Conservation (phyloP, 2,888 invertebrate genomes). For the Temnothorax ravouxi region DNA sequence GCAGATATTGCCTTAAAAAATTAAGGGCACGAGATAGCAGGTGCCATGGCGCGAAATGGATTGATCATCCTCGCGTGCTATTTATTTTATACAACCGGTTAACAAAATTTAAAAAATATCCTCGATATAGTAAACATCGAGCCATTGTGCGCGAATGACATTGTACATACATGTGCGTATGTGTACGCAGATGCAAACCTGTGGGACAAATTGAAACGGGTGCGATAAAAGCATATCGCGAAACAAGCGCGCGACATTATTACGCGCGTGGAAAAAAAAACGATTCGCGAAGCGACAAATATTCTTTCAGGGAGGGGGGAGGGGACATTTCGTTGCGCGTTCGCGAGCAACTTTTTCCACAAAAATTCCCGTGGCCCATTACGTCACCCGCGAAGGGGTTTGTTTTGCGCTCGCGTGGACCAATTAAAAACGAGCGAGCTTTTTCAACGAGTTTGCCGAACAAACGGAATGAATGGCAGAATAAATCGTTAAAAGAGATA, state of each 20-base stretch:
- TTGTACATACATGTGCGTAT: not conserved
- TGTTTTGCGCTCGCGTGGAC: not conserved
- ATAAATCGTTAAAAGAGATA: slow-evolving; percentile 14
- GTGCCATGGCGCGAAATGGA: too few relatives aligned
- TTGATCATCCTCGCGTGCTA: not conserved
- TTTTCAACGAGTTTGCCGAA: not conserved
- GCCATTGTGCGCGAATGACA: not conserved
- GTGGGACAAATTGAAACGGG: slow-evolving; percentile 11
- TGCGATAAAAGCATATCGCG: slow-evolving; percentile 6
- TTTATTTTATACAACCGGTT: not conserved
- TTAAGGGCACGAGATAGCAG: too few relatives aligned
- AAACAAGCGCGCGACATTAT: slow-evolving; percentile 32
- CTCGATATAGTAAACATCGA: not conserved
- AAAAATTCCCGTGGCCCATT: not conserved
- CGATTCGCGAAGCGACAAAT: not conserved
- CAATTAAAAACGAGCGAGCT: slow-evolving; percentile 15
- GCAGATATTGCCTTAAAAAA: not conserved
- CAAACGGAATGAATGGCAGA: not conserved
- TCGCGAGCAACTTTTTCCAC: not conserved
- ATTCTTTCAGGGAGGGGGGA: not conserved
- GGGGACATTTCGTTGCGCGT: not conserved
- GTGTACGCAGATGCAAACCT: not conserved
- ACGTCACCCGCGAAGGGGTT: not conserved
- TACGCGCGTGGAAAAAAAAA: not conserved
- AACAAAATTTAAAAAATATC: not conserved